Evolutionary conservation across 2,113 vertebrate species (phyloP).

Genomic region (Brachyistius frenatus): DNA sequence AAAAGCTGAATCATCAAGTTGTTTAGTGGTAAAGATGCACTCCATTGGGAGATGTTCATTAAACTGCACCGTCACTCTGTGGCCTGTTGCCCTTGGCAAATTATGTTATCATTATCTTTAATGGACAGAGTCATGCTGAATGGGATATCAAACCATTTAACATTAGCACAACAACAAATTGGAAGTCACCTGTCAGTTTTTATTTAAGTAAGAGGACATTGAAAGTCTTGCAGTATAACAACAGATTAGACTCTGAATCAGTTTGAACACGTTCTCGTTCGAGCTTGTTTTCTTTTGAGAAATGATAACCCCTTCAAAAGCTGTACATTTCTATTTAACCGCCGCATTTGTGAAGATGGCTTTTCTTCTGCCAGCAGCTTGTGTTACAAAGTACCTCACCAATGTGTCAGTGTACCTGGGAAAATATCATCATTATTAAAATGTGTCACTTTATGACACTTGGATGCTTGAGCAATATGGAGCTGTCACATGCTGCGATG

Average conservation of each 20-base stretch:
- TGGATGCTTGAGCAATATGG: constrained; percentile 39
- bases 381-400: not conserved
- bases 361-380: constrained; percentile 5
- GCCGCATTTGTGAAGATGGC: not conserved
- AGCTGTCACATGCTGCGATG: constrained; percentile 17
- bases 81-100: constrained; percentile 8
- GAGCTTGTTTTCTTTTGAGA: too few species aligned
- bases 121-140: not conserved
- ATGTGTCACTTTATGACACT: constrained; percentile 27
- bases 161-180: not conserved
- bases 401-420: constrained; percentile 1
- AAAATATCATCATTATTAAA: constrained; percentile 38
- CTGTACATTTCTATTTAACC: not conserved
- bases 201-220: not conserved
- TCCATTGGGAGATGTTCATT: constrained; percentile 13
- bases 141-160: not conserved
- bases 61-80: constrained; percentile 1
- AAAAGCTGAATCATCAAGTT: not conserved
- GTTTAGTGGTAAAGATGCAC: not conserved
- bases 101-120: not conserved
- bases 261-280: too few species aligned
- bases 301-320: too few species aligned
- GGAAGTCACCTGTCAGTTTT: not conserved
- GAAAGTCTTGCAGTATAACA: too few species aligned
- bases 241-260: too few species aligned